Conservation (phyloP, 1,140 invertebrate species). For the Camponotus pennsylvanicus region DNA sequence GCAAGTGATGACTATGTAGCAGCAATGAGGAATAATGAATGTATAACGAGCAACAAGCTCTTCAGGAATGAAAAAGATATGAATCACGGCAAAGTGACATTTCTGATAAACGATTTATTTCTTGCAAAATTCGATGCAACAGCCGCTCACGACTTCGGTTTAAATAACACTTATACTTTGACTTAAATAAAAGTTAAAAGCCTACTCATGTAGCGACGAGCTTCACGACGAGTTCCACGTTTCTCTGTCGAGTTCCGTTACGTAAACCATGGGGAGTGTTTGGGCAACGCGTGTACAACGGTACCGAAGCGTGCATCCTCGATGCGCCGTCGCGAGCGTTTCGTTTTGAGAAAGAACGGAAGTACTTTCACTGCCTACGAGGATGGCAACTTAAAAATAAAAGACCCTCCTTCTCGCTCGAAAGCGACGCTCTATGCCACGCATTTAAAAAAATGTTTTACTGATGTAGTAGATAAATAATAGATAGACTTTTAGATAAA, state of each 20-base stretch:
- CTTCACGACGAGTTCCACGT: constrained; percentile 33
- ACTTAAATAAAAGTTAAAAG: constrained; percentile 20
- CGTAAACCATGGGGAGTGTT: constrained; percentile 71
- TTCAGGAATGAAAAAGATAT: constrained; percentile 42
- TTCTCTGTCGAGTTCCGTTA: constrained; percentile 66
- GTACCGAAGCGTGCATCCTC: constrained; percentile 75
- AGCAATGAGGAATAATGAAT: neutral
- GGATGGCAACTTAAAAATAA: constrained; percentile 69
- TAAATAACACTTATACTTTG: too few relatives aligned
- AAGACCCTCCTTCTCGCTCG: constrained; percentile 31
- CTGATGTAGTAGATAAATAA: too few relatives aligned
- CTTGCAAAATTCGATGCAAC: too few relatives aligned
- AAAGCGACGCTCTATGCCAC: constrained; percentile 35
- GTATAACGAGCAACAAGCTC: neutral
- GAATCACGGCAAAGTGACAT: neutral
- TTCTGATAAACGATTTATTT: neutral
- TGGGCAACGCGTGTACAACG: constrained; percentile 67
- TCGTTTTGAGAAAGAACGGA: constrained; percentile 81
- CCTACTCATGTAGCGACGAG: neutral
- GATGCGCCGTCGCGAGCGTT: constrained; percentile 64
- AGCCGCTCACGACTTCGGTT: too few relatives aligned
- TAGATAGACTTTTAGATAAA: too few relatives aligned
- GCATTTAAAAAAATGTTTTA: too few relatives aligned
- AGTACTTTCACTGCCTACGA: constrained; percentile 80
- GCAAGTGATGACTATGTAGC: neutral